A percentile compares a stretch with the other conserved stretches of the same genome.
Conservation (phyloP, 2,888 invertebrate species). For the Chaetoderma sp. region DNA sequence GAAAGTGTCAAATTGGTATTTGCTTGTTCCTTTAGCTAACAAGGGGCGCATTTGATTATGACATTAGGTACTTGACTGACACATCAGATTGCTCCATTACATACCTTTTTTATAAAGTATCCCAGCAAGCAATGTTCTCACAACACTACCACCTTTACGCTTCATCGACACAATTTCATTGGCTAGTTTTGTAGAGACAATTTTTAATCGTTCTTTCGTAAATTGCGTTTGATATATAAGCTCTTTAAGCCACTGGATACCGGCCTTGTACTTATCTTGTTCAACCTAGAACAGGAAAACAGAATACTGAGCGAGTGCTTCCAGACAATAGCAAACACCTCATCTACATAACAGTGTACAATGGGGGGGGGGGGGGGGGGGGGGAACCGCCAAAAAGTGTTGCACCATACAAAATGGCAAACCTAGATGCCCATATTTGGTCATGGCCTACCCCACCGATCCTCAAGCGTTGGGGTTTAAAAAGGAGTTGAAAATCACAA, state of each 20-base stretch:
- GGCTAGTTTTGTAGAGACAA: conserved; percentile 84
- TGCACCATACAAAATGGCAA: conserved; percentile 21
- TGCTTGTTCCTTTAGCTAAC: no score
- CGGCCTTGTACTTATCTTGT: conserved; percentile 79
- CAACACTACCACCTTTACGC: conserved; percentile 80
- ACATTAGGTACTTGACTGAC: no score
- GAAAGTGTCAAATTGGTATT: no score
- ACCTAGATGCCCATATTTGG: not conserved
- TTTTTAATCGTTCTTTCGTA: conserved; percentile 80
- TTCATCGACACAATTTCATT: conserved; percentile 85
- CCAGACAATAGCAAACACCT: not conserved
- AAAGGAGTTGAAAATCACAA: no score
- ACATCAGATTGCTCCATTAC: no score
- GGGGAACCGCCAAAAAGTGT: not conserved
- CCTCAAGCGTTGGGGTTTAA: no score
- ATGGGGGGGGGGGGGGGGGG: no score
- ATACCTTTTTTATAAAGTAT: conserved; percentile 75
- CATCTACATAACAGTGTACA: not conserved
- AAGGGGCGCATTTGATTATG: no score
- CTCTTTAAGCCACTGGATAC: conserved; percentile 83
- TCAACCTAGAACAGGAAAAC: conserved; percentile 76
- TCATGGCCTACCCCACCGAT: no score
- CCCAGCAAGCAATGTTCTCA: conserved; percentile 75
- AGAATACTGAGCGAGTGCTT: no score
- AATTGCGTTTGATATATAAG: conserved; percentile 80